Conservation (phyloP, 1,140 invertebrate species). For the Drosophila parvula region DNA sequence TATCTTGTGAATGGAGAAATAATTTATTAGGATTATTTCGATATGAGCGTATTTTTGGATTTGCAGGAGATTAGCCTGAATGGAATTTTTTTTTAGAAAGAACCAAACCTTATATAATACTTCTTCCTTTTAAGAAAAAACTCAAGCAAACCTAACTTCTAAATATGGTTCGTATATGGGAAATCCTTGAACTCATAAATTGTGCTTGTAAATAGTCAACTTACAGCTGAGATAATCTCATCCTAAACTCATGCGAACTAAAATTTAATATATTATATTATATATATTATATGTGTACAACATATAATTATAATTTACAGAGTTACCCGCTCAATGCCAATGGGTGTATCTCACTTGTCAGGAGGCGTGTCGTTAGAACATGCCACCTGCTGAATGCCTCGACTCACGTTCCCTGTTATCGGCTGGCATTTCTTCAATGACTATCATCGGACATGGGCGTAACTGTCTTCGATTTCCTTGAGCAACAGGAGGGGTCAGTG, state of each 20-base stretch:
- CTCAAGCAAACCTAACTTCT: too few species aligned
- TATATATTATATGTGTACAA: too few species aligned
- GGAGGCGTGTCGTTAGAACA: constrained; percentile 34
- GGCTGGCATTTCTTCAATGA: constrained; percentile 26
- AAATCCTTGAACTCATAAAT: background rate
- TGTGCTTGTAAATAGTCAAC: background rate
- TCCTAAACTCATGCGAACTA: background rate
- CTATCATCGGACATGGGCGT: constrained; percentile 26
- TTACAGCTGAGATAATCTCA: background rate
- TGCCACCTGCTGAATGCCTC: constrained; percentile 40
- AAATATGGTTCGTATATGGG: too few species aligned
- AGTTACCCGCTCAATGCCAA: constrained; percentile 10
- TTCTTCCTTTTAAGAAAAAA: too few species aligned
- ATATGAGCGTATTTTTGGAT: background rate
- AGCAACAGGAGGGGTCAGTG: constrained; percentile 1
- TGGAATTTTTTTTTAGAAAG: background rate
- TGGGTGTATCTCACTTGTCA: background rate
- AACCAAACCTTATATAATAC: too few species aligned
- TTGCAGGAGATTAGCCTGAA: background rate
- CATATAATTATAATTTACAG: background rate
- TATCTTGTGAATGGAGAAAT: background rate
- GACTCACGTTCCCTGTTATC: constrained; percentile 33
- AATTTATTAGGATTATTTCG: background rate
- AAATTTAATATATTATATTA: background rate
- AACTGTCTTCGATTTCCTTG: constrained; percentile 21